Percentiles rank a stretch among this genome's conserved stretches.
These are phyloP conservation scores for Sebastes vulpes DNA, from an alignment of 2,797 vertebrate species.

Conservation along the genomic window DNA sequence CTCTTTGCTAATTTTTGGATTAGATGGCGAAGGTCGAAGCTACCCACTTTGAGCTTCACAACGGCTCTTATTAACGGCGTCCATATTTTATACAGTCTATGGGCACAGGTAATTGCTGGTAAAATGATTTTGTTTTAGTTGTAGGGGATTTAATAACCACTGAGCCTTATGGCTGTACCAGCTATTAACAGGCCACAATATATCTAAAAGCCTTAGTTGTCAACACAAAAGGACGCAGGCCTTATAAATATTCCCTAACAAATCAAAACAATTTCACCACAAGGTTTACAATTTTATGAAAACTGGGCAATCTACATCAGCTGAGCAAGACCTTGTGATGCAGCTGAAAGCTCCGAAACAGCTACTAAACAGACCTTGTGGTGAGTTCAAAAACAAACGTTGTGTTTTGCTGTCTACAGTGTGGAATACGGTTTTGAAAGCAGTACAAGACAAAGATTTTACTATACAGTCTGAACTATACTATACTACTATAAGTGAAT, in stretches of 20 bases:
- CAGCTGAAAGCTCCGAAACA: background rate
- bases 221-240: background rate
- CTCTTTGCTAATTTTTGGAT: too few species aligned
- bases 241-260: background rate
- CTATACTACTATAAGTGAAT: background rate
- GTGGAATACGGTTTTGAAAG: background rate
- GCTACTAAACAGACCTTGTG: background rate
- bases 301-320: background rate
- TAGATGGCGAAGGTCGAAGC: too few species aligned
- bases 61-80: too few species aligned
- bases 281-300: background rate
- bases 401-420: background rate
- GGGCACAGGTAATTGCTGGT: background rate
- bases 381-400: background rate
- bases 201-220: background rate
- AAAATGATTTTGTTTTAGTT: background rate
- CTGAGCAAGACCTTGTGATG: background rate
- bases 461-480: background rate
- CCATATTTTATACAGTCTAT: too few species aligned
- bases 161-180: background rate
- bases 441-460: background rate
- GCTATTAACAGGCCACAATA: background rate
- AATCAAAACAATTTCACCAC: background rate
- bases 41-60: too few species aligned
- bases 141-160: background rate